phyloP scores from a whole-genome alignment of 2,797 vertebrate species.

The Podargus strigoides region DNA sequence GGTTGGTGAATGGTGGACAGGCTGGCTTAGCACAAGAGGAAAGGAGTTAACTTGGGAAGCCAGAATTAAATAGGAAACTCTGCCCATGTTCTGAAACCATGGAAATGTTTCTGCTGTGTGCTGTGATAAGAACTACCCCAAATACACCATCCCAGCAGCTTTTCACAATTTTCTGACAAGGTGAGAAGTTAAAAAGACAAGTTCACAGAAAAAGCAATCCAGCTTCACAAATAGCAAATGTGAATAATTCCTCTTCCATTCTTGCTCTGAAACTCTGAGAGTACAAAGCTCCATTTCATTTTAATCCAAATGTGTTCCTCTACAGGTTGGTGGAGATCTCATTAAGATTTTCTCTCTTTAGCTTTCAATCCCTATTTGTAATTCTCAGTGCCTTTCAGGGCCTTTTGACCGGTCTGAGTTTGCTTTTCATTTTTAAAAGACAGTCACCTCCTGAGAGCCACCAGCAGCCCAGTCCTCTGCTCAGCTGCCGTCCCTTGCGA shows the following conservation, averaged over 20 bases:
- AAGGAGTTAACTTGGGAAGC: not conserved
- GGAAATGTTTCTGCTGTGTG: not conserved
- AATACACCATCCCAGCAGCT: not conserved
- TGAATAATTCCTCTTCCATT: conserved; percentile 15
- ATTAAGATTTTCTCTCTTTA: conserved; percentile 34
- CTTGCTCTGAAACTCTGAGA: not conserved
- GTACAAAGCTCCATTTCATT: conserved; percentile 34
- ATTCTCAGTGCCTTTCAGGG: not conserved
- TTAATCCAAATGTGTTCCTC: not conserved
- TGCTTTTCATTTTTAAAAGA: not conserved
- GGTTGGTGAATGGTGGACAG: not conserved
- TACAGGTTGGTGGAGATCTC: conserved; percentile 28
- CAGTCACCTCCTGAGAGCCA: not conserved
- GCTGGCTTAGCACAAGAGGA: not conserved
- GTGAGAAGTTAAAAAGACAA: conserved; percentile 35
- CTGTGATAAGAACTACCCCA: not conserved
- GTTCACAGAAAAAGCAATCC: conserved; percentile 13
- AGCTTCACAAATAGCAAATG: not conserved
- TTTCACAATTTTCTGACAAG: conserved; percentile 10
- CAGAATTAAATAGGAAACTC: not conserved
- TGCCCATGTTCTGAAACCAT: not conserved
- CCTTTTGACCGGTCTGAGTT: not conserved
- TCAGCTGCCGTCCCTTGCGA: rapidly evolving
- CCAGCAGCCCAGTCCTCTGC: not conserved
- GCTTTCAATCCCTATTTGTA: not conserved